These are phyloP conservation scores for Pentamera pediparva DNA, from an alignment of 53 echinoderm and acorn worm species.

Conservation along the genomic window DNA sequence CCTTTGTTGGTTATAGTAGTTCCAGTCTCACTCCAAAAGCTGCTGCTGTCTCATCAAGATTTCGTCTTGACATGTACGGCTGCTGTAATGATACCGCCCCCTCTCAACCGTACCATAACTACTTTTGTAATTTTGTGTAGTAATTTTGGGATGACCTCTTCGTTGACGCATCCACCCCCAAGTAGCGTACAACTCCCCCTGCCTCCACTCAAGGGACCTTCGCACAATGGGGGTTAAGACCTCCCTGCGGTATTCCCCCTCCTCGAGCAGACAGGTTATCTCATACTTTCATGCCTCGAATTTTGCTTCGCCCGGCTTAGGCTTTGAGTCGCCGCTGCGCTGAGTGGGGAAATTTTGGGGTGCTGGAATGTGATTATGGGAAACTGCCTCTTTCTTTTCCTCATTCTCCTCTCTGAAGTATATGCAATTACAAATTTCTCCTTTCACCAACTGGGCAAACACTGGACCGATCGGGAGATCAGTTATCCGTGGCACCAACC, in stretches of 20 bases:
- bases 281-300: slow-evolving; percentile 43
- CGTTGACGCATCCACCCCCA: neutral
- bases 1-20: neutral
- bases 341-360: neutral
- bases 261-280: slow-evolving; percentile 10
- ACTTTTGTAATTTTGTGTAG: no score
- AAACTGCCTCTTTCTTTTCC: neutral
- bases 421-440: no score
- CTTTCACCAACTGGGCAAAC: no score
- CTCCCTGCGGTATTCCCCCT: neutral
- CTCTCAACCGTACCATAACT: slow-evolving; percentile 8
- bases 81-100: slow-evolving; percentile 13
- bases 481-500: no score
- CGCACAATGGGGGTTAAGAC: neutral
- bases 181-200: slow-evolving; percentile 1
- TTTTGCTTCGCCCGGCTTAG: slow-evolving; percentile 17
- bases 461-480: no score
- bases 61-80: neutral
- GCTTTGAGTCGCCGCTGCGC: slow-evolving; percentile 34
- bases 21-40: slow-evolving; percentile 1
- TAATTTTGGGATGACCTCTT: neutral
- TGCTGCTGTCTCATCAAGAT: neutral
- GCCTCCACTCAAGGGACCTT: slow-evolving; percentile 9
- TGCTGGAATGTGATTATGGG: neutral
- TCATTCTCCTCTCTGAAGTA: neutral